Evolutionary conservation across 2,888 invertebrate species (phyloP).

Genomic region (Drosophila lacicola): DNA sequence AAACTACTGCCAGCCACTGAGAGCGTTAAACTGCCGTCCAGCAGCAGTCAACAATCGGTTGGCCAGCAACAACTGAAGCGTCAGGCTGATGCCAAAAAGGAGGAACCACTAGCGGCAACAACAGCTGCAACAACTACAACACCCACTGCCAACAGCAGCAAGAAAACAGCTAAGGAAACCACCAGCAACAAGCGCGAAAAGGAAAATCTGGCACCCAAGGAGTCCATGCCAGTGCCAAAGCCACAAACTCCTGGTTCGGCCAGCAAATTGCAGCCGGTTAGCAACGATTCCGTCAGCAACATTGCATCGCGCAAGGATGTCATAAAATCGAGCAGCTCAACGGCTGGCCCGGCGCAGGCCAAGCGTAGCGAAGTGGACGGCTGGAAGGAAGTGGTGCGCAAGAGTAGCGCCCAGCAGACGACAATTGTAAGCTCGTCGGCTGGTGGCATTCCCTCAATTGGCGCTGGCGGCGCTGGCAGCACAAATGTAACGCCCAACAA

Average conservation of each 20-base stretch:
- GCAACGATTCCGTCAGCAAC: conserved; percentile 58
- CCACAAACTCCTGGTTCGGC: conserved; percentile 27
- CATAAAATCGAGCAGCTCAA: conserved; percentile 10
- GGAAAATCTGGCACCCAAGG: conserved; percentile 84
- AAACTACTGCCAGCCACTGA: conserved; percentile 38
- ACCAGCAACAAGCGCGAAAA: conserved; percentile 83
- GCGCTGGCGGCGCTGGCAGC: conserved; percentile 16
- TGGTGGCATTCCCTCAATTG: conserved; percentile 8
- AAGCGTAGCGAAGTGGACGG: conserved; percentile 93
- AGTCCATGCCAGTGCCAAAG: conserved; percentile 49
- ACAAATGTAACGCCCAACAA: conserved; percentile 43
- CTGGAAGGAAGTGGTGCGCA: conserved; percentile 98
- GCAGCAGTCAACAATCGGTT: conserved; percentile 33
- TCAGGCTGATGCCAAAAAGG: conserved; percentile 53
- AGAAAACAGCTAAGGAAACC: conserved; percentile 62
- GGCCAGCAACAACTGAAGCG: conserved; percentile 58
- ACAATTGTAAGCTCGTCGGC: conserved; percentile 33
- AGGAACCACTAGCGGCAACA: conserved; percentile 49
- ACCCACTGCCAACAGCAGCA: conserved; percentile 36
- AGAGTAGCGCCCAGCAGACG: conserved; percentile 88
- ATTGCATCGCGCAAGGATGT: conserved; percentile 85
- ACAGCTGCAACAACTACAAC: conserved; percentile 19
- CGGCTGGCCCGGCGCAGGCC: conserved; percentile 5
- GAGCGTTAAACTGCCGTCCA: conserved; percentile 39
- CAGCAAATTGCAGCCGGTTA: conserved; percentile 44